Evolutionary conservation across 2,888 invertebrate species (phyloP), one percentile per base, ranked within the genome.

Genomic region (Drosophila bunnanda): DNA sequence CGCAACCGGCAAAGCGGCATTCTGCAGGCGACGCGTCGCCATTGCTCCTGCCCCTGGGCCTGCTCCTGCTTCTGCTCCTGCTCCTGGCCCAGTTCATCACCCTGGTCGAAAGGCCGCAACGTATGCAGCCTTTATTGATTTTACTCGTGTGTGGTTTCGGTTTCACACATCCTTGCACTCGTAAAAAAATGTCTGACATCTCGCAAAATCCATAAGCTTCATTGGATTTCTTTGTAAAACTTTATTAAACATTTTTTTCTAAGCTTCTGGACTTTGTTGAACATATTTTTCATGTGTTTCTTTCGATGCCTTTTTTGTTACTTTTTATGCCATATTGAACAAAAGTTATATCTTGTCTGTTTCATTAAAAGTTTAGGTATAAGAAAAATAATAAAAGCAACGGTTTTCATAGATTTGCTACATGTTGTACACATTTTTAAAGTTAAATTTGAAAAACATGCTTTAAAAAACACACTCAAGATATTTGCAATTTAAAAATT

Each of bases 71-170:
- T 4, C 39, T 9, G 32, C 32, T 10, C 32, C 32, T 34, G 34
- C 36, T 36, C 32, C 32, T 32, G 10, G 3, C 17, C 17, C 20
- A 9, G 38, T 13, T 20, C 61, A 32, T n/a, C 34, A 43, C 22
- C 55, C 43, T 22, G 32, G 32, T 34, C 43, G 20, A 13, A 15
- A 2, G 48, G 54, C 82, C 57, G 59, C 61, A 65, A 60, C 68
- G 76, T 71, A 71, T 76, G 83, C 73, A 77, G 80, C 76, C 55
- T 67, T 78, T 84, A 89, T 84, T 89, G 89, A 89, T 89, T 84
- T 82, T 75, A 65, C 70, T 32, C 25, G 48, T 65, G 58, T 82
- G 89, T 57, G 89, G 89, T 75, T 79, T 82, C 71, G 68, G 77
- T 72, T 60, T 79, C 78, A 66, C 73, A 59, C 67, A 79, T 71